Evolutionary conservation across 2,888 invertebrate genomes (phyloP).

Genomic region (Agonopterix arenella): DNA sequence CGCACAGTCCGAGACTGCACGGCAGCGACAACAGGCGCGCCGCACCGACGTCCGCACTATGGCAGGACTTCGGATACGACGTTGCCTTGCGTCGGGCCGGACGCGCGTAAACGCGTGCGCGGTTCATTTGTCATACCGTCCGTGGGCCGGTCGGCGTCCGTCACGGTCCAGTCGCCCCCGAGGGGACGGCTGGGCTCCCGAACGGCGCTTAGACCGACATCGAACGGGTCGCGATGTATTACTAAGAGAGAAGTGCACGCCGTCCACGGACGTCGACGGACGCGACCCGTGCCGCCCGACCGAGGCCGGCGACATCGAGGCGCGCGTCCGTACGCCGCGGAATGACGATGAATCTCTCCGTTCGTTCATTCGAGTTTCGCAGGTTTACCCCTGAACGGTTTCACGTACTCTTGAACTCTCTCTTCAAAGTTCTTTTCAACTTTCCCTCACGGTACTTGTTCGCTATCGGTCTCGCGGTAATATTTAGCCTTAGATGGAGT

Average conservation of each 20-base stretch:
- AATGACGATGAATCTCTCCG: slow-evolving; percentile 52
- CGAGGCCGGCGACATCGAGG: slow-evolving; percentile 14
- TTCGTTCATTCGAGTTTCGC: slow-evolving; percentile 74
- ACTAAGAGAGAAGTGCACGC: slow-evolving; percentile 52
- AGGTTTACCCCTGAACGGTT: slow-evolving; percentile 73
- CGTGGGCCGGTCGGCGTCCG: slow-evolving; percentile 14
- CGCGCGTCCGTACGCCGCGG: slow-evolving; percentile 25
- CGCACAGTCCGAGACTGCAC: slow-evolving; percentile 36
- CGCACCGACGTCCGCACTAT: slow-evolving; percentile 34
- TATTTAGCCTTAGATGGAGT: slow-evolving; percentile 78
- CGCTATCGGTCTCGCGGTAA: slow-evolving; percentile 80
- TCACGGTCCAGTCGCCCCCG: slow-evolving; percentile 17
- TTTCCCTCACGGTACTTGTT: slow-evolving; percentile 83
- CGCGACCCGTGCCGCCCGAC: slow-evolving; percentile 25
- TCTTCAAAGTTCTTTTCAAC: slow-evolving; percentile 83
- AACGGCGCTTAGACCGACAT: slow-evolving; percentile 51
- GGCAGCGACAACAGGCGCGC: slow-evolving; percentile 22
- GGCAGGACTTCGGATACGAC: slow-evolving; percentile 34
- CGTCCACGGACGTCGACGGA: slow-evolving; percentile 29
- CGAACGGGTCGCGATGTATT: slow-evolving; percentile 74
- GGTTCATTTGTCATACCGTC: background rate
- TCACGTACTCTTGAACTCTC: slow-evolving; percentile 71
- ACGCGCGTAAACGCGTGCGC: slow-evolving; percentile 2
- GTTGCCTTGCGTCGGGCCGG: slow-evolving; percentile 16
- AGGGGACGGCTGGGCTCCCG: slow-evolving; percentile 24